Evolutionary conservation across 2,113 vertebrate species (phyloP).

Genomic region (Jacana jacana): DNA sequence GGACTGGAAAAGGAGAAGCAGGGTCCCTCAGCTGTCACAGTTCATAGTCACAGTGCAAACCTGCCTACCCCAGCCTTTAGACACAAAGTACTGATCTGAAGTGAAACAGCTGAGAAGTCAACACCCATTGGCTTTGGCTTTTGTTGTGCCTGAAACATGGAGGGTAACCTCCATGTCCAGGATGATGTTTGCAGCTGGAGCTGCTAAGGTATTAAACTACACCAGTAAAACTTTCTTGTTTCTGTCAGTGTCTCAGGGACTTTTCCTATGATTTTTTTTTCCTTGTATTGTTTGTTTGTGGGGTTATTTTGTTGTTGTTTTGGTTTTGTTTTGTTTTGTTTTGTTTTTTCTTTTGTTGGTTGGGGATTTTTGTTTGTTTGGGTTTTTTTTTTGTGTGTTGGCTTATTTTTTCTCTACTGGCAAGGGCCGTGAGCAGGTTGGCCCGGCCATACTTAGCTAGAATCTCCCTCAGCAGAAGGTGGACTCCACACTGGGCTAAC

Average conservation of each 20-base stretch:
- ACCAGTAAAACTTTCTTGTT: neutral
- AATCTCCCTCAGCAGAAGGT: neutral
- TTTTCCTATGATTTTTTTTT: neutral
- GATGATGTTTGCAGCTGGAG: neutral
- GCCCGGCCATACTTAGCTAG: neutral
- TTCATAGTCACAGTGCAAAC: neutral
- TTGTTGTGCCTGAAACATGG: neutral
- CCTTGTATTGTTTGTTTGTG: rapidly evolving
- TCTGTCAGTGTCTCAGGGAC: neutral
- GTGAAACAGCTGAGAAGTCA: neutral
- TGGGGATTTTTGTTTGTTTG: neutral
- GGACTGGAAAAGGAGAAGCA: neutral
- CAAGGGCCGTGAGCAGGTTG: neutral
- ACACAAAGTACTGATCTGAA: neutral
- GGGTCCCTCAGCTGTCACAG: neutral
- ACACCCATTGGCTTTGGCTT: rapidly evolving
- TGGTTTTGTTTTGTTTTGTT: neutral
- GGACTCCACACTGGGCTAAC: neutral
- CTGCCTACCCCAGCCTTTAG: neutral
- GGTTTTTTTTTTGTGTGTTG: neutral
- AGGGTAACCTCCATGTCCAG: neutral
- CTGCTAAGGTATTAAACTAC: neutral
- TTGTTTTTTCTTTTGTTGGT: neutral
- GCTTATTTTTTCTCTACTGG: too few species aligned
- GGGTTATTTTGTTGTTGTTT: neutral